These are phyloP conservation scores for Pterois miles DNA, from an alignment of 2,797 vertebrate genomes.

Conservation along the genomic window DNA sequence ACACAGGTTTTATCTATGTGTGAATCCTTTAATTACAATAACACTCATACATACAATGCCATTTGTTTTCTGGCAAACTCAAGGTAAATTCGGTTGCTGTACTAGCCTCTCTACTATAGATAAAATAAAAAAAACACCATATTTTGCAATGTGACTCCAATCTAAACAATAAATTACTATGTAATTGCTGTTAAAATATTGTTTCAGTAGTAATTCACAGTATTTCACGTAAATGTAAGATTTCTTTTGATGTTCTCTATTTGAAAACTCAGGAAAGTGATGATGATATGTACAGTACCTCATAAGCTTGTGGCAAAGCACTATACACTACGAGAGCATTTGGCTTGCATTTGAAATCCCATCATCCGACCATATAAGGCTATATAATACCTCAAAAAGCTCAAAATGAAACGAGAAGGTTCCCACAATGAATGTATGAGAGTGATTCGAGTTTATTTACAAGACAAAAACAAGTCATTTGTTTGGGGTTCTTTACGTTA, in stretches of 20 bases:
- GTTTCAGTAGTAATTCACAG: slow-evolving; percentile 74
- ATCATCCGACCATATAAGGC: slow-evolving; percentile 87
- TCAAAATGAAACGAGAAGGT: slow-evolving; percentile 88
- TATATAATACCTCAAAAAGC: slow-evolving; percentile 89
- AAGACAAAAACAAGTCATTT: slow-evolving; percentile 67
- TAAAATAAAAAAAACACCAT: slow-evolving; percentile 31
- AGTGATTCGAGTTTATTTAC: slow-evolving; percentile 87
- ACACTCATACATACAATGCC: slow-evolving; percentile 6
- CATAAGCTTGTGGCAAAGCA: slow-evolving; percentile 96
- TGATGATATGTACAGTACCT: slow-evolving; percentile 98
- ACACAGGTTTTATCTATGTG: slow-evolving; percentile 43
- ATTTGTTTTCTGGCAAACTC: slow-evolving; percentile 34
- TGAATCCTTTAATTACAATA: slow-evolving; percentile 46
- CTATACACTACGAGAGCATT: slow-evolving; percentile 89
- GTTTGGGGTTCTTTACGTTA: slow-evolving; percentile 65
- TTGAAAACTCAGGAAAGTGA: slow-evolving; percentile 99
- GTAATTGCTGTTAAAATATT: slow-evolving; percentile 92
- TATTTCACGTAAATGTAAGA: slow-evolving; percentile 57
- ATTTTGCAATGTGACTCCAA: slow-evolving; percentile 50
- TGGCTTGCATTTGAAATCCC: slow-evolving; percentile 91
- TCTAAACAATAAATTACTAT: slow-evolving; percentile 76
- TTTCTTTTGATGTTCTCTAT: slow-evolving; percentile 90
- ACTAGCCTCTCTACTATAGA: slow-evolving; percentile 32
- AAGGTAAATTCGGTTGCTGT: slow-evolving; percentile 41
- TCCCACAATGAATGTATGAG: slow-evolving; percentile 95